A percentile compares a stretch with the other conserved stretches of the same genome.
Evolutionary conservation across 2,797 vertebrate genomes (phyloP).

Genomic region (Parauchenoglanis ngamensis): DNA sequence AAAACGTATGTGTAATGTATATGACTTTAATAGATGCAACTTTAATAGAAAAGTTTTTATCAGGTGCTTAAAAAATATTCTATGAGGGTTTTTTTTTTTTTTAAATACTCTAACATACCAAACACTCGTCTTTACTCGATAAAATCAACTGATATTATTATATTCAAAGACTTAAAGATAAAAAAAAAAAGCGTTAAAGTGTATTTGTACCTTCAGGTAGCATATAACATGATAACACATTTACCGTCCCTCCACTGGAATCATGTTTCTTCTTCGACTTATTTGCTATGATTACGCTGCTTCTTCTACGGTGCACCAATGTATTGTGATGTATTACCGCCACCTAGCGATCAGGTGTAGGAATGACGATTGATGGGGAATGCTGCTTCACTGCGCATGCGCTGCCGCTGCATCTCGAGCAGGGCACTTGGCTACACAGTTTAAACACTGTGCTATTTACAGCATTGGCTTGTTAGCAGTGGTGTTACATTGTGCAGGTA

Average conservation of each 20-base stretch:
- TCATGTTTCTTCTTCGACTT: background rate
- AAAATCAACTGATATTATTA: background rate
- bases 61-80: background rate
- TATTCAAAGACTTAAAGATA: background rate
- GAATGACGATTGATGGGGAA: background rate
- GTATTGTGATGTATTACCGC: background rate
- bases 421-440: background rate
- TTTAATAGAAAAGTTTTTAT: background rate
- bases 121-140: background rate
- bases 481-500: too few species aligned
- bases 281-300: background rate
- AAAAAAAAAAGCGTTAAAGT: background rate
- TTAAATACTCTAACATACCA: background rate
- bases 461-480: too few species aligned
- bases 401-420: background rate
- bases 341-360: background rate
- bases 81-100: background rate
- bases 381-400: background rate
- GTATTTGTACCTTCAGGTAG: background rate
- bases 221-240: too few species aligned
- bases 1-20: too few species aligned
- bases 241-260: background rate
- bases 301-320: background rate
- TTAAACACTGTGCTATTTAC: background rate
- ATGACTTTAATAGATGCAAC: too few species aligned